Conservation (phyloP, 2,888 invertebrate species). For the Crepidodera aurea region DNA sequence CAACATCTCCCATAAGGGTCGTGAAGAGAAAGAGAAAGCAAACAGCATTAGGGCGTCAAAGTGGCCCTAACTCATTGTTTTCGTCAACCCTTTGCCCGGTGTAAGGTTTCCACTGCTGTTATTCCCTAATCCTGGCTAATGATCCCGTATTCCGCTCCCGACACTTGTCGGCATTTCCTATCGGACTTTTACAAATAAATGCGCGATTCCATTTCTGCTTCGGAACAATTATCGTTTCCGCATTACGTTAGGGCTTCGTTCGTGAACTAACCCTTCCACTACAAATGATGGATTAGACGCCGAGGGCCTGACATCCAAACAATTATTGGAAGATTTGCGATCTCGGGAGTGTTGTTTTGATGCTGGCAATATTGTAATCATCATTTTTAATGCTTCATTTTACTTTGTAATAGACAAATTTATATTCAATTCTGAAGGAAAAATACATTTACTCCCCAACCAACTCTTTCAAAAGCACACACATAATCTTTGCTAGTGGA, state of each 20-base stretch:
- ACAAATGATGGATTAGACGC: conserved; percentile 57
- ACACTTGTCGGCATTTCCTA: conserved; percentile 46
- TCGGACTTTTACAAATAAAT: conserved; percentile 48
- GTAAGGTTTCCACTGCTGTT: conserved; percentile 48
- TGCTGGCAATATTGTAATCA: conserved; percentile 2
- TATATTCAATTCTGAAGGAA: no score
- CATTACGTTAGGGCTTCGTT: conserved; percentile 52
- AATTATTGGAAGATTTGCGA: conserved; percentile 46
- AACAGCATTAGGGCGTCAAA: conserved; percentile 44
- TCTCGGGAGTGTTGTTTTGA: conserved; percentile 18
- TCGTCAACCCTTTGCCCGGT: conserved; percentile 51
- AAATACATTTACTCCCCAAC: no score
- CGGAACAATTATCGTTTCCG: conserved; percentile 60
- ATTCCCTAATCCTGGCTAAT: conserved; percentile 44
- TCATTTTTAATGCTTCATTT: not conserved
- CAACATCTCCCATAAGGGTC: conserved; percentile 10
- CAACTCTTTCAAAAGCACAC: no score
- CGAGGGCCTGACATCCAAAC: conserved; percentile 51
- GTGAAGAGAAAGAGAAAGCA: conserved; percentile 28
- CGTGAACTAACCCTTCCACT: conserved; percentile 49
- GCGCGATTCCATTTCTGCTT: conserved; percentile 54
- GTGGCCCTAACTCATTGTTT: conserved; percentile 50
- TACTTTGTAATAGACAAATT: no score
- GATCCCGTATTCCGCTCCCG: conserved; percentile 40
- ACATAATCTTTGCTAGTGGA: no score